Conservation (phyloP, 2,888 invertebrate genomes). For the Drosophila nigricruria region DNA sequence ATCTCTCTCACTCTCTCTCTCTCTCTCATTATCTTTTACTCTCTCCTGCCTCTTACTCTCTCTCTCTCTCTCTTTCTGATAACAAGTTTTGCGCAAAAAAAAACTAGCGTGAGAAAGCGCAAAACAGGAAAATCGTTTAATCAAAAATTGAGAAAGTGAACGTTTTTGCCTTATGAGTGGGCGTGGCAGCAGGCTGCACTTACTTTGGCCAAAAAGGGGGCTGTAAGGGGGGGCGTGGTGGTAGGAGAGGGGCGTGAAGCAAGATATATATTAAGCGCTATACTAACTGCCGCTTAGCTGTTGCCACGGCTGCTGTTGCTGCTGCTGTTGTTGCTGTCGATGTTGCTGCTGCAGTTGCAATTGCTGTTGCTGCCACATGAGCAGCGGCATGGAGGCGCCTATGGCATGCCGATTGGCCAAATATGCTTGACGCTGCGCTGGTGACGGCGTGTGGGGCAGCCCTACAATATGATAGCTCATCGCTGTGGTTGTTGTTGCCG, state of each 20-base stretch:
- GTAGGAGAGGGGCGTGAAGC: neutral
- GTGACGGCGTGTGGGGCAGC: conserved; percentile 83
- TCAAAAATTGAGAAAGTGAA: conserved; percentile 68
- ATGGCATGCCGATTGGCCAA: conserved; percentile 84
- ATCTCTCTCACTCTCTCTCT: neutral
- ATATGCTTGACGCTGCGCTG: conserved; percentile 80
- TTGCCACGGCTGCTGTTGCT: conserved; percentile 16
- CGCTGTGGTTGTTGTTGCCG: conserved; percentile 28
- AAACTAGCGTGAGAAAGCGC: conserved; percentile 67
- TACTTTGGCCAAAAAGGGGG: neutral
- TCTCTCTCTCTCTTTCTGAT: conserved; percentile 42
- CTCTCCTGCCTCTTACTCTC: conserved; percentile 12
- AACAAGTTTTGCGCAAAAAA: conserved; percentile 68
- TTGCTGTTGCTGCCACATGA: conserved; percentile 86
- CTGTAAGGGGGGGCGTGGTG: neutral
- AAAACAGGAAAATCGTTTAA: conserved; percentile 67
- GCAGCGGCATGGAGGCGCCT: conserved; percentile 88
- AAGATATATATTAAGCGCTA: conserved; percentile 4
- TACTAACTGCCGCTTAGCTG: conserved; percentile 64
- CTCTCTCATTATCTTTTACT: neutral
- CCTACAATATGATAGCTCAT: conserved; percentile 82
- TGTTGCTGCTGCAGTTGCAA: conserved; percentile 12
- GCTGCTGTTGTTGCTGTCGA: conserved; percentile 11
- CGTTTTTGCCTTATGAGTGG: conserved; percentile 11
- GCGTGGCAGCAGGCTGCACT: conserved; percentile 29